Conservation (phyloP, 1,140 invertebrate genomes). For the Chironomus tepperi region DNA sequence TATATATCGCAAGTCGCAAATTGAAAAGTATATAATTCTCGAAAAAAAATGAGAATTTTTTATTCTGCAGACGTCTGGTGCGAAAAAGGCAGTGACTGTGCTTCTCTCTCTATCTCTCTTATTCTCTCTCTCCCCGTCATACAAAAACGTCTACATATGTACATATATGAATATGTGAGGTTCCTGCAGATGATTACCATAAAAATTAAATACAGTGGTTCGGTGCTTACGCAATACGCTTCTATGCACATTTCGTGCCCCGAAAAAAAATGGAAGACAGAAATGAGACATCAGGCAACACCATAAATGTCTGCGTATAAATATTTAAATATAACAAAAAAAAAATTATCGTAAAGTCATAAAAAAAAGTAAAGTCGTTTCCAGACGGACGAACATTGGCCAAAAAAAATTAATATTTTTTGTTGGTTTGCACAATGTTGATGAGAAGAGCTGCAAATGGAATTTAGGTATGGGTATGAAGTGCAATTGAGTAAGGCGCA, state of each 20-base stretch:
- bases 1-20: too few relatives aligned
- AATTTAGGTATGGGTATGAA: too few relatives aligned
- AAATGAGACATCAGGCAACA: background rate
- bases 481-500: too few relatives aligned
- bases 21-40: constrained; percentile 1
- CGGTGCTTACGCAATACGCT: constrained; percentile 2
- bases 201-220: background rate
- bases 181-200: constrained; percentile 16
- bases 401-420: background rate
- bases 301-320: constrained; percentile 11
- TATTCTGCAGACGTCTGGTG: constrained; percentile 18
- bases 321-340: background rate
- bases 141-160: background rate
- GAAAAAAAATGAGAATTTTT: background rate
- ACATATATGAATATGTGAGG: background rate
- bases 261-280: too few relatives aligned
- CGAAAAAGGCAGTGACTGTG: background rate
- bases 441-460: too few relatives aligned
- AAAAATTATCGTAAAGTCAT: constrained; percentile 19
- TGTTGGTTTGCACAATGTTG: too few relatives aligned
- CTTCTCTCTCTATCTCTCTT: too few relatives aligned
- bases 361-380: background rate
- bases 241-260: background rate
- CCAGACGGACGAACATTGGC: background rate
- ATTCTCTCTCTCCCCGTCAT: too few relatives aligned